Base-by-base conservation (phyloP, 2,888 invertebrate genomes). In the Sturmia bella region DNA sequence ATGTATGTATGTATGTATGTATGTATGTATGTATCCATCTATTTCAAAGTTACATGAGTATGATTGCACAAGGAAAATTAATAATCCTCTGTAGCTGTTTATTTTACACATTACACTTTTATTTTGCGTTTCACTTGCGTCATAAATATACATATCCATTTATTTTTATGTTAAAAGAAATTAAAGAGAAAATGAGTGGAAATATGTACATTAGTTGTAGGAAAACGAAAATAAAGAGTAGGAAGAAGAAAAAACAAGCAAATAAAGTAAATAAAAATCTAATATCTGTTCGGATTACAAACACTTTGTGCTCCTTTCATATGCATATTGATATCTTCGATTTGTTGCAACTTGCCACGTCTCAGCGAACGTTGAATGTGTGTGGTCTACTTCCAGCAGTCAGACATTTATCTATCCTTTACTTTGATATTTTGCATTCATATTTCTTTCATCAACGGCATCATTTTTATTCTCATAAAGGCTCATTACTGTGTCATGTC, bases 401-500 rank as follows among this genome's bases (percentile, higher is more conserved):
- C 69, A 56, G 13, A 11, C 56, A 50, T 76, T 68, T 57, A 76
- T 63, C 69, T 57, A 76, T 63, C 69, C 54, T 63, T 19, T 37
- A 52, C 32, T 32, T 27, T 27, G 27, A 45, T 63, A 27, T 32
- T 52, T 12, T 19, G 32, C 41, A 11, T 52, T n/a, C 43, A 54
- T 52, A 63, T 61, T 61, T 45, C 54, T 39, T 54, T 69, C 45
- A 69, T 15, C 37, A 48, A 9, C 56, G 48, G 37, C 56, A 45
- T 74, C 45, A 39, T 64, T 74, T 64, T 54, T 24, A 37, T 48
- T 64, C 50, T 32, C 61, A 61, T 66, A 41, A 54, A 74, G 50
- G 32, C 61, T 61, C 73, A 57, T 50, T 63, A 69, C 48, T 63
- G 74, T 66, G 73, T 66, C 78, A 78, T 72, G 48, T 15, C 11